A percentile compares a stretch with the other conserved stretches of the same genome.
Evolutionary conservation across 2,113 vertebrate species (phyloP).

Genomic region (Dryoscopus gambensis): DNA sequence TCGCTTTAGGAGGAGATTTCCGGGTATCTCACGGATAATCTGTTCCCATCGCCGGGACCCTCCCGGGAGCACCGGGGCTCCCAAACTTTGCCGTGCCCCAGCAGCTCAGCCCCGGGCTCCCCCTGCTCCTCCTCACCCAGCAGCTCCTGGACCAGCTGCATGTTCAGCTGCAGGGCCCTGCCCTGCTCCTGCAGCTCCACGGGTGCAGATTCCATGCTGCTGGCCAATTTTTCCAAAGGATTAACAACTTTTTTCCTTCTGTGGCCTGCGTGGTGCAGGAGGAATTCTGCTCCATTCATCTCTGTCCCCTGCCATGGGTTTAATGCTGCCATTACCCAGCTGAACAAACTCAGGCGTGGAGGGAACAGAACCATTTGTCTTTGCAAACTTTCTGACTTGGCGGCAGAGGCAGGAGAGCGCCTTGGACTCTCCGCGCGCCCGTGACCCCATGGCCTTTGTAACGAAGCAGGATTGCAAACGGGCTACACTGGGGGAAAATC

Average conservation of each 20-base stretch:
- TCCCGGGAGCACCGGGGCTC: not conserved
- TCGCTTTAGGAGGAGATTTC: constrained; percentile 55
- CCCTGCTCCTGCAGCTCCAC: rapidly evolving
- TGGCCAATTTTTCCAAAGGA: not conserved
- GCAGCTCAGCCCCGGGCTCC: not conserved
- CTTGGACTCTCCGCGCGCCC: not conserved
- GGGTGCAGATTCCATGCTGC: rapidly evolving
- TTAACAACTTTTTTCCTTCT: too few species aligned
- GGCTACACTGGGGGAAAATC: not conserved
- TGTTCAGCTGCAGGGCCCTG: rapidly evolving
- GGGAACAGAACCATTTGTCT: not conserved
- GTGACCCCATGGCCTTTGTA: not conserved
- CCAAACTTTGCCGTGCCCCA: not conserved
- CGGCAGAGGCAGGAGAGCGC: not conserved
- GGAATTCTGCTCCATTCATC: not conserved
- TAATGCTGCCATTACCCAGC: not conserved
- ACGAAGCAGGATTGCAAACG: not conserved
- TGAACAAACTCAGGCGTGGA: not conserved
- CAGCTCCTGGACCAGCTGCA: not conserved
- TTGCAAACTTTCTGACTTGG: not conserved
- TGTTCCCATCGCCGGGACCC: not conserved
- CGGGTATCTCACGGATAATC: constrained; percentile 28
- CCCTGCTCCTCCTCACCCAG: not conserved
- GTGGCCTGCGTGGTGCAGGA: not conserved
- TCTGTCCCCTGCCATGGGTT: not conserved